Evolutionary conservation across 2,113 vertebrate species (phyloP).

Genomic region (human (Homo sapiens)): GRCh38 chr5:135463501-135464000

Average conservation of each 20-base stretch:
- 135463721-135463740: background rate
- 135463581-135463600: background rate
- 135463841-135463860: no score
- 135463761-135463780: background rate
- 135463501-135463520: background rate
- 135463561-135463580: no score
- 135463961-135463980: background rate
- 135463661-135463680: background rate
- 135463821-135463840: background rate
- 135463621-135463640: background rate
- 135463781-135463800: background rate
- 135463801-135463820: background rate
- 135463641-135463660: background rate
- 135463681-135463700: background rate
- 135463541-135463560: background rate
- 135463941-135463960: background rate
- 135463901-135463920: background rate
- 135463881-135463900: background rate
- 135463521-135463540: background rate
- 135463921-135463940: no score
- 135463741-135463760: background rate
- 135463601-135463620: background rate
- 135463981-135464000: no score
- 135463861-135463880: rapidly evolving
- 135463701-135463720: background rate